Conservation (phyloP, 2,797 vertebrate genomes). For the Apogon hyalosoma region DNA sequence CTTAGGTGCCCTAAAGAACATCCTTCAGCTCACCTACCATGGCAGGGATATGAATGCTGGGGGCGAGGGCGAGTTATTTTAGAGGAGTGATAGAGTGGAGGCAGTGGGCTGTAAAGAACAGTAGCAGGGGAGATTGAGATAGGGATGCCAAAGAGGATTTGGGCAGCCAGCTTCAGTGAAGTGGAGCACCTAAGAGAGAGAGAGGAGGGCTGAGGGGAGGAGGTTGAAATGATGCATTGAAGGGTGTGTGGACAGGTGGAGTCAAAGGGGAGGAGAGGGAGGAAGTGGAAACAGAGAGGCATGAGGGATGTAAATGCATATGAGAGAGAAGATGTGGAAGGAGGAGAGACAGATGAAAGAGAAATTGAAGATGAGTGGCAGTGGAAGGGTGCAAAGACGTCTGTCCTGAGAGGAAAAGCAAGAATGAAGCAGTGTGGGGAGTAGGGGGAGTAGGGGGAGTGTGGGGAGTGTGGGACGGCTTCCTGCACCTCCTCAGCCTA, state of each 20-base stretch:
- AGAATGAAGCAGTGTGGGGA: slow-evolving; percentile 58
- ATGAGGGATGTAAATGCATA: slow-evolving; percentile 17
- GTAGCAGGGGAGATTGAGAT: slow-evolving; percentile 50
- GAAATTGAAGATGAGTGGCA: slow-evolving; percentile 46
- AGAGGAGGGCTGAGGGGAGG: slow-evolving; percentile 12
- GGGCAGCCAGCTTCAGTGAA: slow-evolving; percentile 57
- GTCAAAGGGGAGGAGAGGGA: slow-evolving; percentile 25
- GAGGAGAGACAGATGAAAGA: slow-evolving; percentile 18
- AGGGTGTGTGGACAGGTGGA: slow-evolving; percentile 54
- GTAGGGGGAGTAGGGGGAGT: slow-evolving; percentile 26
- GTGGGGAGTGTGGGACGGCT: slow-evolving; percentile 56
- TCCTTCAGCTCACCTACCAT: slow-evolving; percentile 32
- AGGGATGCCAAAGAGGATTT: slow-evolving; percentile 72
- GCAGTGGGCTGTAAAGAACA: slow-evolving; percentile 75
- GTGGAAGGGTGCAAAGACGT: slow-evolving; percentile 32
- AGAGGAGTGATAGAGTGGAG: slow-evolving; percentile 59
- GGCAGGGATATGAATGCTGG: slow-evolving; percentile 35
- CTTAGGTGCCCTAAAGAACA: slow-evolving; percentile 37
- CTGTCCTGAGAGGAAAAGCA: slow-evolving; percentile 38
- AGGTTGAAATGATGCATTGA: slow-evolving; percentile 38
- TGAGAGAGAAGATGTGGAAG: neutral
- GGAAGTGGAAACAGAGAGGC: slow-evolving; percentile 15
- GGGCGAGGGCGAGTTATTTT: slow-evolving; percentile 52
- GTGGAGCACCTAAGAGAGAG: slow-evolving; percentile 54
- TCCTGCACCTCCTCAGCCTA: slow-evolving; percentile 74